Percentiles rank a stretch among this genome's conserved stretches.
Conservation (phyloP, 2,888 invertebrate species). For the Abrostola tripartita region DNA sequence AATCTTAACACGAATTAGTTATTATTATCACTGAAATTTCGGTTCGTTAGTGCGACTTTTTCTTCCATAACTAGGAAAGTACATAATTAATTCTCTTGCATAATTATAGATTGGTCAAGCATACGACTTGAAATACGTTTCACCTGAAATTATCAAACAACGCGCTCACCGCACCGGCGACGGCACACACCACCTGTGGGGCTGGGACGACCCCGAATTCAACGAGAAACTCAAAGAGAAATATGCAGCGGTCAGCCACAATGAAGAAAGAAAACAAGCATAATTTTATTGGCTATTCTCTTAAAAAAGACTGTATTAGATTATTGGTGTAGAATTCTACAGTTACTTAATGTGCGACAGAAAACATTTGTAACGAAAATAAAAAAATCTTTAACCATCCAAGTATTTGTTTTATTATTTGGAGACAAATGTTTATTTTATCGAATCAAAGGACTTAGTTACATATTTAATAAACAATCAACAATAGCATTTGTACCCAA, state of each 20-base stretch:
- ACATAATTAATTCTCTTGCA: no score
- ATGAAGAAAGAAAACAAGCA: slow-evolving; percentile 63
- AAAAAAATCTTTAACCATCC: not conserved
- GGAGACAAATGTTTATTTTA: not conserved
- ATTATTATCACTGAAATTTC: no score
- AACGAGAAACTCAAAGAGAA: slow-evolving; percentile 80
- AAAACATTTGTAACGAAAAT: slow-evolving; percentile 9
- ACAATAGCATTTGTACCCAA: slow-evolving; percentile 28
- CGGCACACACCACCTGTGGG: slow-evolving; percentile 91
- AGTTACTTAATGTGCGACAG: not conserved
- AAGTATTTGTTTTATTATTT: slow-evolving; percentile 2
- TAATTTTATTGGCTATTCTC: slow-evolving; percentile 49
- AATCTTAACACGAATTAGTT: no score
- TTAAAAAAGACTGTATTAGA: slow-evolving; percentile 46
- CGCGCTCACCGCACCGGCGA: slow-evolving; percentile 90
- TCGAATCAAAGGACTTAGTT: not conserved
- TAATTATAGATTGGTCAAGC: slow-evolving; percentile 92
- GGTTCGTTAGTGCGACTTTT: no score
- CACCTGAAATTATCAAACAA: slow-evolving; percentile 89
- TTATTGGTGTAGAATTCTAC: slow-evolving; percentile 21
- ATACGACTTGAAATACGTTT: slow-evolving; percentile 92
- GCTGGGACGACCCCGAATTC: slow-evolving; percentile 91
- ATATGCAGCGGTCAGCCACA: slow-evolving; percentile 69
- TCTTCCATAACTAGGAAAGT: no score
- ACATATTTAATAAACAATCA: slow-evolving; percentile 5